Percentiles rank a stretch among this genome's conserved stretches.
These are phyloP conservation scores for Leptura quadrifasciata DNA, from an alignment of 2,888 invertebrate genomes.

Conservation along the genomic window DNA sequence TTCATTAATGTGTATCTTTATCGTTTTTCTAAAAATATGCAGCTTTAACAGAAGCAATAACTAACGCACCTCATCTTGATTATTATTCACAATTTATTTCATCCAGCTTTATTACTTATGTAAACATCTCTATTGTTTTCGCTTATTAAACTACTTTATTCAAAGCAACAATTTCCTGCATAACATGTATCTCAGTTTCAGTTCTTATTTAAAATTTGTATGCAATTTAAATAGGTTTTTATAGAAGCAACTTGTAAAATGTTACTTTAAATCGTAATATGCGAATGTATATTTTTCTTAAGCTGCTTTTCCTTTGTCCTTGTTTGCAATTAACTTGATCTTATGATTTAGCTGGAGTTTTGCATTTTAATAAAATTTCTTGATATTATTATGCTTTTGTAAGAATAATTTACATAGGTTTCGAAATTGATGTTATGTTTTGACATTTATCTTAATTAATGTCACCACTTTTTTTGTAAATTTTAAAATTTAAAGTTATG, in stretches of 20 bases:
- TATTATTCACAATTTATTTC: not conserved
- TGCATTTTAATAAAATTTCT: not conserved
- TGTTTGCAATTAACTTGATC: not conserved
- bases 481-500: no score
- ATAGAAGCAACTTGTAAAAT: not conserved
- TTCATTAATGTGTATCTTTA: no score
- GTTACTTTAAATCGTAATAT: not conserved
- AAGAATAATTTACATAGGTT: no score
- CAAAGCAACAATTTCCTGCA: not conserved
- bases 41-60: not conserved
- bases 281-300: not conserved
- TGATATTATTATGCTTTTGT: no score
- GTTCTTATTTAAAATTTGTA: constrained; percentile 3
- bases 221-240: not conserved
- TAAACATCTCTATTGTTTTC: not conserved
- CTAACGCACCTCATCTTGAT: not conserved
- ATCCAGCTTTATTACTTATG: not conserved
- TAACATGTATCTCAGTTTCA: not conserved
- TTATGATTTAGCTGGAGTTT: not conserved
- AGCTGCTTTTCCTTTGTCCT: not conserved
- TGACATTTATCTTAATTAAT: no score
- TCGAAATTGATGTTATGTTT: no score
- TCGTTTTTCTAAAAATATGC: no score
- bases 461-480: no score
- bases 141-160: constrained; percentile 3